A percentile compares a stretch with the other conserved stretches of the same genome.
Conservation (phyloP, 1,140 invertebrate genomes). For the Zophobas morio region DNA sequence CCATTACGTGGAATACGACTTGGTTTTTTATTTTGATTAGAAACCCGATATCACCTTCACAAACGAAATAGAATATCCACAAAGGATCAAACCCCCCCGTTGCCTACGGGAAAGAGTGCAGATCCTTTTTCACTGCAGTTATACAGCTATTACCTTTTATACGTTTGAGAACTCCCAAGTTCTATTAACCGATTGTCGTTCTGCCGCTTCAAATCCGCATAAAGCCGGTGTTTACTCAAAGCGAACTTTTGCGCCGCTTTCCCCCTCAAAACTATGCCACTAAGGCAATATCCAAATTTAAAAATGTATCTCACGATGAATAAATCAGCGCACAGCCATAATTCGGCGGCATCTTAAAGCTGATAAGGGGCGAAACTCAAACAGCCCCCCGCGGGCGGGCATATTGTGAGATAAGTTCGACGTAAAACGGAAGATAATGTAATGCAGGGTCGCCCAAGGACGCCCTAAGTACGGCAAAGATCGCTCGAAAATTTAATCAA, state of each 20-base stretch:
- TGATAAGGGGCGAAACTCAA: slow-evolving; percentile 30
- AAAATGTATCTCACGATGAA: slow-evolving; percentile 20
- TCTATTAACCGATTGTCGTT: not conserved
- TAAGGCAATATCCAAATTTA: not conserved
- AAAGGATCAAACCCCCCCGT: too few species aligned
- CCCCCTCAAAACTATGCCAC: not conserved
- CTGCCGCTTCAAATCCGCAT: not conserved
- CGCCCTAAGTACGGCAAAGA: slow-evolving; percentile 1
- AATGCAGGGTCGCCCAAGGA: slow-evolving; percentile 24
- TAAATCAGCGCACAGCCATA: slow-evolving; percentile 8
- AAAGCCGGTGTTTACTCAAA: not conserved
- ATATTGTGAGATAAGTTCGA: slow-evolving; percentile 31
- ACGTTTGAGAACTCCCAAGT: not conserved
- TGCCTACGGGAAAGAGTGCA: too few species aligned
- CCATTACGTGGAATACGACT: too few species aligned
- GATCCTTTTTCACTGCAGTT: too few species aligned
- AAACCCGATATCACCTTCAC: too few species aligned
- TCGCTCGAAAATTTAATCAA: slow-evolving; percentile 30
- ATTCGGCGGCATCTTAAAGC: slow-evolving; percentile 11
- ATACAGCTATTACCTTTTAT: too few species aligned
- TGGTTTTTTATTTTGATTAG: too few species aligned
- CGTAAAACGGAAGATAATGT: slow-evolving; percentile 24
- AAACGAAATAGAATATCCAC: too few species aligned
- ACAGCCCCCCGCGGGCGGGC: slow-evolving; percentile 11
- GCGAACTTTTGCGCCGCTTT: not conserved